These are phyloP conservation scores for Sycophaga agraensis DNA, from an alignment of 1,140 invertebrate species.

Conservation along the genomic window DNA sequence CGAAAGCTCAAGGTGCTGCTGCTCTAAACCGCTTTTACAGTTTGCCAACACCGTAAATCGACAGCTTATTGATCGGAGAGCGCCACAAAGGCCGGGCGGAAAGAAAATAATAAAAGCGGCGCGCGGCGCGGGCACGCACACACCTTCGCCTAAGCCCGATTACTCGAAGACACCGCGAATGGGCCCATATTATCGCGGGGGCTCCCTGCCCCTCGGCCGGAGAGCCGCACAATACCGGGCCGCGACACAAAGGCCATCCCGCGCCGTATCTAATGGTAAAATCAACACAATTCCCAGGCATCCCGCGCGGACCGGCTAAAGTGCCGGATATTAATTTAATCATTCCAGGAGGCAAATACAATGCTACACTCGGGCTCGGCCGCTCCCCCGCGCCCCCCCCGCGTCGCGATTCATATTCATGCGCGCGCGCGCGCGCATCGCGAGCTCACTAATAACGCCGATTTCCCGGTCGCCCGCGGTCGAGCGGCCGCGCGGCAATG, in stretches of 20 bases:
- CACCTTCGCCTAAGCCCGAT: not conserved
- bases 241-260: no score
- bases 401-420: not conserved
- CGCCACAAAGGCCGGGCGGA: not conserved
- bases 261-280: constrained; percentile 16
- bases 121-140: no score
- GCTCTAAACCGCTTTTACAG: not conserved
- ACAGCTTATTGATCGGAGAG: not conserved
- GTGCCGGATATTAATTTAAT: constrained; percentile 28
- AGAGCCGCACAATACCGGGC: not conserved
- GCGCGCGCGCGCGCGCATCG: not conserved
- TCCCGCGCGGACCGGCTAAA: not conserved
- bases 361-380: constrained; percentile 19
- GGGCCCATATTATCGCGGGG: no score
- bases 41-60: not conserved
- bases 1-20: no score
- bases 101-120: no score
- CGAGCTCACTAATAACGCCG: not conserved
- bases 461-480: not conserved
- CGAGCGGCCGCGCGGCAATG: no score
- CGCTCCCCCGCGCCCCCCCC: no score
- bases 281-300: constrained; percentile 14
- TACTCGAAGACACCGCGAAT: not conserved
- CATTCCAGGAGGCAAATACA: constrained; percentile 28
- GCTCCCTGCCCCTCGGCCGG: no score